Percentiles rank a stretch among this genome's conserved stretches.
phyloP scores from a whole-genome alignment of 1,140 invertebrate species.

The Diorhabda elongata region DNA sequence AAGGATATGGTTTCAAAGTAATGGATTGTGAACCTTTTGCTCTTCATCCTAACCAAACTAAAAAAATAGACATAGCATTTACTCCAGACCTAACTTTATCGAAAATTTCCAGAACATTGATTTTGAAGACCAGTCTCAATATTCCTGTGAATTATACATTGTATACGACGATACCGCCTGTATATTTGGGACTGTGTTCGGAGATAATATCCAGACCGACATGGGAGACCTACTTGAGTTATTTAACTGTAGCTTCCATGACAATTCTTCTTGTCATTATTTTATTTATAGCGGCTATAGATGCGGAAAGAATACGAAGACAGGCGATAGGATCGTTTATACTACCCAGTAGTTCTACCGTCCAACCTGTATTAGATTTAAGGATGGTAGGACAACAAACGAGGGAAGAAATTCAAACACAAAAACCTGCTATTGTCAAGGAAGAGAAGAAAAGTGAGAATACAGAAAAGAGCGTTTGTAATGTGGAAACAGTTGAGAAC shows the following conservation, averaged over 20 bases:
- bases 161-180: slow-evolving; percentile 73
- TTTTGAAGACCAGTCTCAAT: slow-evolving; percentile 57
- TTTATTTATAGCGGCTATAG: slow-evolving; percentile 67
- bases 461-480: slow-evolving; percentile 16
- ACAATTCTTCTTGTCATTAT: slow-evolving; percentile 63
- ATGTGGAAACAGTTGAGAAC: slow-evolving; percentile 20
- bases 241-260: slow-evolving; percentile 61
- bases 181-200: slow-evolving; percentile 70
- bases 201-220: slow-evolving; percentile 67
- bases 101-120: slow-evolving; percentile 63
- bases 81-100: slow-evolving; percentile 90
- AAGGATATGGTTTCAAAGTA: slow-evolving; percentile 72
- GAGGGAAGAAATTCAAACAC: slow-evolving; percentile 37
- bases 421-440: slow-evolving; percentile 31
- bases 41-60: slow-evolving; percentile 76
- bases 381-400: slow-evolving; percentile 44
- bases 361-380: slow-evolving; percentile 60
- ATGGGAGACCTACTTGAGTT: slow-evolving; percentile 75
- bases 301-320: slow-evolving; percentile 67
- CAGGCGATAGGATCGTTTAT: slow-evolving; percentile 37
- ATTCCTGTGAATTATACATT: slow-evolving; percentile 67
- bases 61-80: slow-evolving; percentile 85
- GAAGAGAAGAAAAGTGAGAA: slow-evolving; percentile 19
- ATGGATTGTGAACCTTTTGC: slow-evolving; percentile 79
- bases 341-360: slow-evolving; percentile 46